phyloP scores from a whole-genome alignment of 1,140 invertebrate species.

The Euwallacea similis region DNA sequence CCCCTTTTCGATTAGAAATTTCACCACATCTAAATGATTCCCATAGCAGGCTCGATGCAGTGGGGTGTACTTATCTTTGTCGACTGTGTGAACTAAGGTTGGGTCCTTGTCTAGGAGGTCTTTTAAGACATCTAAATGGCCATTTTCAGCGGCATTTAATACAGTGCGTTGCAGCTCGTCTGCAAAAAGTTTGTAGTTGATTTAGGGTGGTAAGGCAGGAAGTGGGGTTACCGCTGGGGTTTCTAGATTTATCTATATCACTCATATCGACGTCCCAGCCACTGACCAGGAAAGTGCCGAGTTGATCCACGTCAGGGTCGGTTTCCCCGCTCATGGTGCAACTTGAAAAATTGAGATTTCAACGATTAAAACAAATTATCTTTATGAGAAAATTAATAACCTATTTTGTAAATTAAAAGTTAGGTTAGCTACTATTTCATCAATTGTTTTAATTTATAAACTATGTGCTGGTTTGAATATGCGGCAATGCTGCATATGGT shows the following conservation, averaged over 20 bases:
- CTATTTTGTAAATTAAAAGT: no score
- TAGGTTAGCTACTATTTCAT: no score
- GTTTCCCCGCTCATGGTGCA: no score
- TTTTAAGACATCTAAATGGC: constrained; percentile 67
- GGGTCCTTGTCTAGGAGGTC: constrained; percentile 65
- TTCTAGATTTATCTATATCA: constrained; percentile 61
- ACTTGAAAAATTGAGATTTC: no score
- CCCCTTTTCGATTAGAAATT: constrained; percentile 72
- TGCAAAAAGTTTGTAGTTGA: constrained; percentile 46
- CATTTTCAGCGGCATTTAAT: constrained; percentile 82
- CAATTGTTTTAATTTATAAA: no score
- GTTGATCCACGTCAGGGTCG: neutral
- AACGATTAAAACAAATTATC: no score
- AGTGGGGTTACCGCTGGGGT: constrained; percentile 59
- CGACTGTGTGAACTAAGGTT: constrained; percentile 67
- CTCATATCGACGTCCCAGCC: constrained; percentile 68
- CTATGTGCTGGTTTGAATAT: no score
- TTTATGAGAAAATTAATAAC: no score
- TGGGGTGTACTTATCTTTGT: constrained; percentile 90
- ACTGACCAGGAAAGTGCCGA: constrained; percentile 55
- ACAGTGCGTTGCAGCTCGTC: constrained; percentile 69
- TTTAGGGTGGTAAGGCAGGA: neutral
- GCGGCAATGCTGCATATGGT: no score
- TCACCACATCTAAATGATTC: constrained; percentile 76
- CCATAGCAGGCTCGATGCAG: constrained; percentile 91